Conservation (phyloP, 2,113 vertebrate genomes). For the Hippocampus abdominalis region DNA sequence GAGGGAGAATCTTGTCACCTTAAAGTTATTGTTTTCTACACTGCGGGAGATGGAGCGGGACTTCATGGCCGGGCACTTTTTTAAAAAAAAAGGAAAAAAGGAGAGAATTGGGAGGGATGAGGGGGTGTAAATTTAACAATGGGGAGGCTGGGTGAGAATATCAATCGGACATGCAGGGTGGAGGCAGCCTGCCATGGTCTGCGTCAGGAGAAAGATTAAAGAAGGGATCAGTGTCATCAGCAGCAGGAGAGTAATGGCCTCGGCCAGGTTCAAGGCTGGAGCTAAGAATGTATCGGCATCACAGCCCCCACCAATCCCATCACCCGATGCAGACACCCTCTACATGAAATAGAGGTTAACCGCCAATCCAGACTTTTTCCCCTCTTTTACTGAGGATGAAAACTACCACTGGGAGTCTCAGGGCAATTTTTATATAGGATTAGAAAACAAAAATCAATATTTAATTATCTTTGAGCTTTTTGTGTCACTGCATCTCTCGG, state of each 20-base stretch:
- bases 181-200: slow-evolving; percentile 63
- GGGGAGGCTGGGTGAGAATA: slow-evolving; percentile 64
- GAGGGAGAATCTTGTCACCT: slow-evolving; percentile 30
- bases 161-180: slow-evolving; percentile 65
- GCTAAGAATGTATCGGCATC: slow-evolving; percentile 69
- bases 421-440: slow-evolving; percentile 99
- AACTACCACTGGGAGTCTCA: slow-evolving; percentile 96
- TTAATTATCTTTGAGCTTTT: slow-evolving; percentile 99
- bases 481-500: slow-evolving; percentile 99
- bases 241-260: slow-evolving; percentile 73
- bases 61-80: slow-evolving; percentile 36
- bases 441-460: slow-evolving; percentile 99
- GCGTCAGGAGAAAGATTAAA: slow-evolving; percentile 74
- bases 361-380: slow-evolving; percentile 75
- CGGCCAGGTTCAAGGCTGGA: slow-evolving; percentile 75
- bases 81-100: slow-evolving; percentile 25
- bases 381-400: slow-evolving; percentile 86
- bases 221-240: slow-evolving; percentile 74
- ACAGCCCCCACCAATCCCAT: slow-evolving; percentile 50
- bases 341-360: slow-evolving; percentile 85
- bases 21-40: slow-evolving; percentile 45
- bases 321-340: slow-evolving; percentile 52
- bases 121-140: slow-evolving; percentile 62
- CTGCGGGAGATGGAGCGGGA: slow-evolving; percentile 36
- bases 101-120: slow-evolving; percentile 15